Evolutionary conservation across 1,140 invertebrate genomes (phyloP).

Genomic region (Stegodyphus mimosarum): DNA sequence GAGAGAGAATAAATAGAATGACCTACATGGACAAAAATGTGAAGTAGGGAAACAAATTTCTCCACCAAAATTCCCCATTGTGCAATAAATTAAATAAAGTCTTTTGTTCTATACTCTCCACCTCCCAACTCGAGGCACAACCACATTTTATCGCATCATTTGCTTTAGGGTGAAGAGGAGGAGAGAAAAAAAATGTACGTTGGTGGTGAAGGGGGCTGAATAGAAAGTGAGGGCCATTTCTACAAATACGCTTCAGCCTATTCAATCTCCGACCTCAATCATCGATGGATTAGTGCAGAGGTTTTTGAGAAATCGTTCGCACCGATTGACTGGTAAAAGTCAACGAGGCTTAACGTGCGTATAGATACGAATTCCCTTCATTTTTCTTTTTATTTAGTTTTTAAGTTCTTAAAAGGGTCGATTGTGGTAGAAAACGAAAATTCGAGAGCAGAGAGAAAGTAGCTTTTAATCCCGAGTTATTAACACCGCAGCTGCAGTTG

Average conservation of each 20-base stretch:
- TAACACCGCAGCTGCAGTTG: neutral
- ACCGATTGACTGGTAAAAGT: slow-evolving; percentile 19
- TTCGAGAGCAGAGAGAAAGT: slow-evolving; percentile 1
- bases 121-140: too few species aligned
- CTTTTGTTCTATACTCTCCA: too few species aligned
- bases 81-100: too few species aligned
- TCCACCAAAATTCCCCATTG: too few species aligned
- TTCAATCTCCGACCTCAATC: neutral
- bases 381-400: neutral
- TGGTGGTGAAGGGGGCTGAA: too few species aligned
- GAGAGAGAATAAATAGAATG: too few species aligned
- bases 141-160: neutral
- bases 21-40: too few species aligned
- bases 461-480: slow-evolving; percentile 32
- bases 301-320: slow-evolving; percentile 3
- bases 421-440: neutral
- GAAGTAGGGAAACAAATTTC: too few species aligned
- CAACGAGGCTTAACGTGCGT: slow-evolving; percentile 15
- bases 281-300: slow-evolving; percentile 6
- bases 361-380: neutral
- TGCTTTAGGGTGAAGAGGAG: neutral
- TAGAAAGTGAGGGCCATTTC: too few species aligned
- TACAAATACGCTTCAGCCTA: too few species aligned
- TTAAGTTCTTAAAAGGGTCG: neutral
- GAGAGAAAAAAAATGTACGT: neutral